These are phyloP conservation scores for Lepisosteus oculatus DNA, from an alignment of 2,113 vertebrate species.

Conservation along the genomic window DNA sequence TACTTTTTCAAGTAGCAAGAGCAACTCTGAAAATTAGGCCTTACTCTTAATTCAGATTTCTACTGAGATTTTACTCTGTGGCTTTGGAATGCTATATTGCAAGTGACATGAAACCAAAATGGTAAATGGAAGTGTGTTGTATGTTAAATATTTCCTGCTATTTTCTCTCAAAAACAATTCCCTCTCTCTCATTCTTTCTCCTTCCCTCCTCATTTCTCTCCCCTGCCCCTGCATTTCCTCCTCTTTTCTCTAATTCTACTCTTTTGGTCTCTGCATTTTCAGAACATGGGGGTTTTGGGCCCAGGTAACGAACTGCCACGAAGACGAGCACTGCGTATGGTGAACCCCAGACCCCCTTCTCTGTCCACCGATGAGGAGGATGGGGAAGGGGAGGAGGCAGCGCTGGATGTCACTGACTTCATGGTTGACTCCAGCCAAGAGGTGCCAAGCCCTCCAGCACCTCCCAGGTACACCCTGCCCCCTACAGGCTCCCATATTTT, in stretches of 20 bases:
- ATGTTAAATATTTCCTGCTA: too few relatives aligned
- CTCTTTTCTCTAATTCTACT: accelerated
- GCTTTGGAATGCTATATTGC: too few relatives aligned
- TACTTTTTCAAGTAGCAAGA: too few relatives aligned
- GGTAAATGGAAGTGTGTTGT: too few relatives aligned
- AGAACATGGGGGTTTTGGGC: constrained; percentile 88
- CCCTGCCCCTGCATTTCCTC: not conserved
- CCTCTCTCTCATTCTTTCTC: accelerated
- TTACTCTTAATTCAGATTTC: too few relatives aligned
- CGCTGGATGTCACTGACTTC: constrained; percentile 43
- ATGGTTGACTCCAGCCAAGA: not conserved
- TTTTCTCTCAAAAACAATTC: not conserved
- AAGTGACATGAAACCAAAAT: too few relatives aligned
- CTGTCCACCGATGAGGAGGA: constrained; percentile 24
- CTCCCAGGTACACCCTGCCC: constrained; percentile 33
- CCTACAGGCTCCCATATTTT: constrained; percentile 4
- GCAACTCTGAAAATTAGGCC: too few relatives aligned
- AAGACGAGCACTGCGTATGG: constrained; percentile 52
- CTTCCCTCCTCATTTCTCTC: not conserved
- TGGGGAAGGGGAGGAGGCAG: constrained; percentile 54
- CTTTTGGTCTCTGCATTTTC: not conserved
- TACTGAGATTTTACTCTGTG: too few relatives aligned
- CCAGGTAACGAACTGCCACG: constrained; percentile 72
- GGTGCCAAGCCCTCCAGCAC: constrained; percentile 43
- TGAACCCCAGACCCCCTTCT: constrained; percentile 2